Evolutionary conservation across 2,113 vertebrate genomes (phyloP).

Genomic region (Camelus dromedarius): DNA sequence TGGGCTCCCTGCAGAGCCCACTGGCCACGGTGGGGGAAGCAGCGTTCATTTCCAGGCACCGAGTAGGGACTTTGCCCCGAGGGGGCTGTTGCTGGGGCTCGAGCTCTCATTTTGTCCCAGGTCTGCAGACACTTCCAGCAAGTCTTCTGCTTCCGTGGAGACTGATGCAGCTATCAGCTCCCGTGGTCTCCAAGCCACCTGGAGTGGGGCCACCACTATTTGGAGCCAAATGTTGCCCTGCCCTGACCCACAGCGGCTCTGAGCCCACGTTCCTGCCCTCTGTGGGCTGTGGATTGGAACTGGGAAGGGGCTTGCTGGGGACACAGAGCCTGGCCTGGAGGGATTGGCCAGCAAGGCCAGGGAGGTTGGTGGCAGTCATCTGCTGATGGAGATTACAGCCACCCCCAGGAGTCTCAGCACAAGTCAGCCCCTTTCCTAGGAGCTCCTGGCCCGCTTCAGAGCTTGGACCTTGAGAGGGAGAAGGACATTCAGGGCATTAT

Average conservation of each 20-base stretch:
- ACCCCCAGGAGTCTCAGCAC: background rate
- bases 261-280: conserved; percentile 77
- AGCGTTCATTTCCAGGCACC: background rate
- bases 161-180: conserved; percentile 90
- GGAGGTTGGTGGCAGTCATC: background rate
- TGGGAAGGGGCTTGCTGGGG: background rate
- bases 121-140: conserved; percentile 92
- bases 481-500: conserved; percentile 86
- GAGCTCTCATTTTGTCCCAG: conserved; percentile 86
- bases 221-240: conserved; percentile 52
- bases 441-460: background rate
- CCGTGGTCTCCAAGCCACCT: conserved; percentile 53
- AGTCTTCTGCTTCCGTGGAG: conserved; percentile 90
- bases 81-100: conserved; percentile 87
- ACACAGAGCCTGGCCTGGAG: background rate
- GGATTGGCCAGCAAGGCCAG: background rate
- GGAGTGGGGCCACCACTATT: conserved; percentile 41
- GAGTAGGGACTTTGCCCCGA: conserved; percentile 87
- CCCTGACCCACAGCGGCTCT: conserved; percentile 67
- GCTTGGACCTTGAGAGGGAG: conserved; percentile 27
- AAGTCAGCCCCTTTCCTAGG: background rate
- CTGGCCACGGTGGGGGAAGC: accelerated
- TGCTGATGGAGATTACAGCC: background rate
- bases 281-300: background rate
- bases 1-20: background rate